phyloP scores from a whole-genome alignment of 2,113 vertebrate genomes.

The Poicephalus meyeri region DNA sequence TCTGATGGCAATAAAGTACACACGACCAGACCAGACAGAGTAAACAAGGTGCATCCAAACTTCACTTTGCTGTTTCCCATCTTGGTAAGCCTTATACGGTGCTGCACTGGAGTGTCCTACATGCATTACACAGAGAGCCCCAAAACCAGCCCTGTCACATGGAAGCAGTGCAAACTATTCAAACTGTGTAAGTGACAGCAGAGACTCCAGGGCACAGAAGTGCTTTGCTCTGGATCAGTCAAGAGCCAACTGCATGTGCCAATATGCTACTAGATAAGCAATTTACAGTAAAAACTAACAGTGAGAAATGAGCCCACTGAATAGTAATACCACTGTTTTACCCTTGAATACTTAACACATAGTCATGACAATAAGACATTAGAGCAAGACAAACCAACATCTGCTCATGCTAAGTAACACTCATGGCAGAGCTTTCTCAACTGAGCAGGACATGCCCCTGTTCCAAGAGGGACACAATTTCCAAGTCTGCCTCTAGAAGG shows the following conservation, averaged over 20 bases:
- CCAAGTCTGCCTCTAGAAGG: not conserved
- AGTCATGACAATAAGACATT: not conserved
- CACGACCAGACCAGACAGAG: not conserved
- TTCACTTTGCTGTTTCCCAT: not conserved
- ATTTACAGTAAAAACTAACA: not conserved
- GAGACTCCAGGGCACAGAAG: not conserved
- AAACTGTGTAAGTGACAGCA: not conserved
- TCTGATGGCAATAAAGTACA: not conserved
- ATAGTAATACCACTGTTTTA: not conserved
- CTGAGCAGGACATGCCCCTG: not conserved
- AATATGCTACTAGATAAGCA: not conserved
- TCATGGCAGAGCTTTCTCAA: not conserved
- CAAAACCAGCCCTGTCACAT: rapidly evolving
- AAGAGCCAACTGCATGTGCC: not conserved
- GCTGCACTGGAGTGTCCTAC: not conserved
- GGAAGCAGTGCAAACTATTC: not conserved
- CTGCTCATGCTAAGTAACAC: not conserved
- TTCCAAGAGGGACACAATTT: not conserved
- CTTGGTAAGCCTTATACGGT: not conserved
- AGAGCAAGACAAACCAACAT: not conserved
- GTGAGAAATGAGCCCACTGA: not conserved
- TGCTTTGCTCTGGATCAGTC: not conserved
- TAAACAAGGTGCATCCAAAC: not conserved
- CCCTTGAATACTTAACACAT: not conserved
- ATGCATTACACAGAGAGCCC: not conserved